Base-by-base conservation (phyloP, 2,113 vertebrate genomes). In the rabbit (Oryctolagus cuniculus) region DNA sequence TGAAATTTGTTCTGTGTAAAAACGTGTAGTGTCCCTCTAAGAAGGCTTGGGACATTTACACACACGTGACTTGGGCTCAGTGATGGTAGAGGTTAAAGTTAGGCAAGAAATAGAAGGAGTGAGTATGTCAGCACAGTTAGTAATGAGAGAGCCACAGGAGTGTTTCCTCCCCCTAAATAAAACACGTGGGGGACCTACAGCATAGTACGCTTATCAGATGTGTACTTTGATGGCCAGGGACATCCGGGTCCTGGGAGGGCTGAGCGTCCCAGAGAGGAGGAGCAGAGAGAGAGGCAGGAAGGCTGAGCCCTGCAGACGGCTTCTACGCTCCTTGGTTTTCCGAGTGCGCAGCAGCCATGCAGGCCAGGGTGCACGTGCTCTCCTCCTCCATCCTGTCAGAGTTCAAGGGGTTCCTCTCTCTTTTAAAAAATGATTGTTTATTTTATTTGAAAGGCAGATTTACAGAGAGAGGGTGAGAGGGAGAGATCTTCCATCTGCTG, bases 61-160 rank as follows among this genome's bases (percentile, higher is more conserved):
- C 49, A 63, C 66, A 53, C 0, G 25, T 44, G 67, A 64, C 29
- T 70, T 69, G 66, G 83, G 53, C 58, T 95, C 38, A 36, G 69
- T 66, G 77, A 44, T 87, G 31, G 21, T 7, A 38, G 66, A 72
- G 25, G 25, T 67, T 80, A 69, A 83, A 29, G 5, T 88, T 51
- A 24, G 36, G 36, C 31, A 80, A 91, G 70, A 80, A 78, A 77
- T 51, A 88, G 87, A 77, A 81, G 73, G 53, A 87, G 29, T 79
- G 82, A n/a, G 0, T 31, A 24, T 31, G 34, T 89, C 25, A 69
- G 29, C 3, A 22, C 49, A 67, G n/a, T 88, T 69, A 89, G 70
- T 78, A 72, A 75, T 55, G 55, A 67, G 10, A 69, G 69, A 82
- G 11, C 63, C 67, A 25, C 4, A 55, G 22, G 29, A 75, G 80